Evolutionary conservation across 2,797 vertebrate species (phyloP), one percentile per base, ranked within the genome.

Genomic region (Erithacus rubecula): DNA sequence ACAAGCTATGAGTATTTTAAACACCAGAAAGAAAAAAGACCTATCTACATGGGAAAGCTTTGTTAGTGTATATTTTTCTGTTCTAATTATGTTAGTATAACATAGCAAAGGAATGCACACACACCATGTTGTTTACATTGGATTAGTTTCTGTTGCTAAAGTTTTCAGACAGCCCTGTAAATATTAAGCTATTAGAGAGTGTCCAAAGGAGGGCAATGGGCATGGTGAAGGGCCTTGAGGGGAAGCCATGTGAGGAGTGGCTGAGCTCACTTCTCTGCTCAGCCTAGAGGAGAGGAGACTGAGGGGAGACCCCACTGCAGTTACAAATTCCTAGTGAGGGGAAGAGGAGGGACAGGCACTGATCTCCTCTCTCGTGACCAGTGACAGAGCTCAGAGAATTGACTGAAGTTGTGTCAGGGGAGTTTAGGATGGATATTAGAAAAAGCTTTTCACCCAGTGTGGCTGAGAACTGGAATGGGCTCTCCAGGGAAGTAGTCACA

Each of bases 61-160:
- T 92, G 49, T 56, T 3, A 3, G 62, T 74, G 64, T 68, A 47
- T 53, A 13, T 68, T 90, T 83, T 95, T 81, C 71, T 89, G 39
- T 58, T 87, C 85, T 22, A 91, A 88, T 68, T 72, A 78, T 72
- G 49, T 83, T 89, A 76, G 81, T 47, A 59, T 39, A 89, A 87
- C 52, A 55, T 17, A 81, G 62, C 46, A 65, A 53, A 83, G 79
- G 89, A 95, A 96, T 83, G 72, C 59, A 75, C 69, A 84, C 75
- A 64, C 75, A 75, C 26, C 79, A 41, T 37, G 63, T 67, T 55
- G 87, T 92, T 95, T 95, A 95, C 30, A 91, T 12, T 92, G 65
- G 69, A 60, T 72, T 85, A 14, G 51, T 75, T 94, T 89, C 75
- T 87, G 67, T 88, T 12, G 3, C 81, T 89, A 52, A 60, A 78